Percentiles rank a stretch among this genome's conserved stretches.
Evolutionary conservation across 1,140 invertebrate genomes (phyloP).

Genomic region (Drosophila ohnishii): DNA sequence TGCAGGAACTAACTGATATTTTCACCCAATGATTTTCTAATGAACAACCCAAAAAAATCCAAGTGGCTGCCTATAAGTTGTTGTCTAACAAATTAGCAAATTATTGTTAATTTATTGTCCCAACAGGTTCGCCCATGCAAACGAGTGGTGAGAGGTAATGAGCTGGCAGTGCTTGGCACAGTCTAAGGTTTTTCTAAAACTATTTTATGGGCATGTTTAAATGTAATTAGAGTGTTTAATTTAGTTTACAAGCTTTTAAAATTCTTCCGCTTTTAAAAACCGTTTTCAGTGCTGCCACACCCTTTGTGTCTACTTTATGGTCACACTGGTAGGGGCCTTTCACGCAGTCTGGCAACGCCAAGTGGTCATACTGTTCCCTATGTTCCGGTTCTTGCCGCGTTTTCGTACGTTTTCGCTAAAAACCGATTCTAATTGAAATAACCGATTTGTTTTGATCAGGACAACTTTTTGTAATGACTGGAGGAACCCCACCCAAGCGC

Average conservation of each 20-base stretch:
- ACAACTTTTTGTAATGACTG: slow-evolving; percentile 41
- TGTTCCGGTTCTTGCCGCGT: slow-evolving; percentile 40
- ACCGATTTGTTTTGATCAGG: not conserved
- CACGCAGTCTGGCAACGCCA: not conserved
- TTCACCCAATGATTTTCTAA: slow-evolving; percentile 39
- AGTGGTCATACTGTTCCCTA: not conserved
- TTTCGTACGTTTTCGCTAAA: slow-evolving; percentile 12
- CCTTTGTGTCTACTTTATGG: no score
- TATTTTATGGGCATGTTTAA: not conserved
- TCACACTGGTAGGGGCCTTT: not conserved
- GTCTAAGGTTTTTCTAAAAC: not conserved
- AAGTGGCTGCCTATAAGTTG: slow-evolving; percentile 57
- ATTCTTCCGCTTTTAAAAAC: not conserved
- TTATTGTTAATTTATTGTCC: slow-evolving; percentile 61
- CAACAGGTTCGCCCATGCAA: slow-evolving; percentile 53
- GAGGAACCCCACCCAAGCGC: slow-evolving; percentile 56
- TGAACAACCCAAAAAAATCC: slow-evolving; percentile 40
- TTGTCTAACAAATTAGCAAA: slow-evolving; percentile 66
- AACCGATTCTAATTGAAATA: slow-evolving; percentile 6
- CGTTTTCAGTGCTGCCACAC: slow-evolving; percentile 10
- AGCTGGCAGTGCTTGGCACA: slow-evolving; percentile 49
- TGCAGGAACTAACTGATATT: slow-evolving; percentile 49
- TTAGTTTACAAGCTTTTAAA: not conserved
- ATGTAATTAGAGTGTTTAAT: not conserved
- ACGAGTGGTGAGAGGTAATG: slow-evolving; percentile 19